Conservation (phyloP, 2,113 vertebrate genomes). For the Leuciscus idus region DNA sequence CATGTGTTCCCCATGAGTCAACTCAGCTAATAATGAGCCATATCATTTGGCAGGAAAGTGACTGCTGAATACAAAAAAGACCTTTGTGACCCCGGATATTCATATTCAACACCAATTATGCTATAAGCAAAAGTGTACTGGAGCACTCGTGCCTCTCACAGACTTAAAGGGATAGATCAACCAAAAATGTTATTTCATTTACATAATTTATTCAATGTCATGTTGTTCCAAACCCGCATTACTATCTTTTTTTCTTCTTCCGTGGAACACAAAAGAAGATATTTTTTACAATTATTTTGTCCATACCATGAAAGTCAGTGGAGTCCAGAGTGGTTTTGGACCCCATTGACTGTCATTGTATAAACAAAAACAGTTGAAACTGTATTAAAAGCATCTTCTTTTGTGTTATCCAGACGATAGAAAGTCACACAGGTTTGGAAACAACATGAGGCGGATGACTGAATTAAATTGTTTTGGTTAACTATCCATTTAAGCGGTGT, state of each 20-base stretch:
- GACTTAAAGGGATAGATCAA: not conserved
- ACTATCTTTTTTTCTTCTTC: not conserved
- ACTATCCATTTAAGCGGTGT: not conserved
- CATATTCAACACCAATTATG: constrained; percentile 45
- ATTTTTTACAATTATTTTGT: not conserved
- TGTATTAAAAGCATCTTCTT: not conserved
- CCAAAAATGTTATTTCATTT: not conserved
- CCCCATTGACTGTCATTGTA: not conserved
- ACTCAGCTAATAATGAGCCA: constrained; percentile 36
- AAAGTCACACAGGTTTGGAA: not conserved
- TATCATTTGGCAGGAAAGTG: constrained; percentile 33
- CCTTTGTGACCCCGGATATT: constrained; percentile 34
- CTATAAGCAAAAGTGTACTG: not conserved
- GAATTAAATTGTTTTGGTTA: not conserved
- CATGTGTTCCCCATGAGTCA: constrained; percentile 24
- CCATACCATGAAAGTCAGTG: not conserved
- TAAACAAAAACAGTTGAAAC: not conserved
- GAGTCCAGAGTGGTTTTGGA: not conserved
- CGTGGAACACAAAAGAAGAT: not conserved
- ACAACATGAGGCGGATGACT: not conserved
- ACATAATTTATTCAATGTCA: not conserved
- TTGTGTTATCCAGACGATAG: not conserved
- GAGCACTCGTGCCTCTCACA: not conserved
- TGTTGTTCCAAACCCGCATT: not conserved
- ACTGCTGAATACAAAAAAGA: constrained; percentile 43